Evolutionary conservation across 2,888 invertebrate species (phyloP).

Genomic region (Salticus scenicus): DNA sequence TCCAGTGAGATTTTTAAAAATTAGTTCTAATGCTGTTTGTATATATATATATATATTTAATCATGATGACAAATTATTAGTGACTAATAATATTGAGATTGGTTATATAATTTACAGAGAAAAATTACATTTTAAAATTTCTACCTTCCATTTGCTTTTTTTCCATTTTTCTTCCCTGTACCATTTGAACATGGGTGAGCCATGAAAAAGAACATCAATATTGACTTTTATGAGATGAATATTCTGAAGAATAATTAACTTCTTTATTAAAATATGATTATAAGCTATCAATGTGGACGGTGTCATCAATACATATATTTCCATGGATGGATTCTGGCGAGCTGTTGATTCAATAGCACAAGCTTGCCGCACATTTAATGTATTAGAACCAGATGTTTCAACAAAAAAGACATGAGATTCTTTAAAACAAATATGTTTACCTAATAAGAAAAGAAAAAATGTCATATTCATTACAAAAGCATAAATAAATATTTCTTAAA

Average conservation of each 20-base stretch:
- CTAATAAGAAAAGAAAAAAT: no score
- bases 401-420: slow-evolving; percentile 80
- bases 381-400: slow-evolving; percentile 79
- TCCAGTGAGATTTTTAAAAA: no score
- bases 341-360: slow-evolving; percentile 84
- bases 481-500: not conserved
- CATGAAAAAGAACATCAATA: slow-evolving; percentile 79
- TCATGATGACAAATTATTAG: no score
- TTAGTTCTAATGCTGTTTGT: no score
- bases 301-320: slow-evolving; percentile 49
- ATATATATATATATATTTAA: no score
- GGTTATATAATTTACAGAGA: no score
- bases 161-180: slow-evolving; percentile 79
- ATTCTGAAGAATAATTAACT: slow-evolving; percentile 15
- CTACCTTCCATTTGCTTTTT: slow-evolving; percentile 74
- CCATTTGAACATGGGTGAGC: slow-evolving; percentile 80
- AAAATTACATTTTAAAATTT: no score
- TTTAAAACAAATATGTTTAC: slow-evolving; percentile 27
- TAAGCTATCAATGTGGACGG: slow-evolving; percentile 1
- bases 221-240: slow-evolving; percentile 75
- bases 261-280: slow-evolving; percentile 1
- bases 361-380: slow-evolving; percentile 78
- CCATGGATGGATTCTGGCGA: slow-evolving; percentile 78
- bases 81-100: no score
- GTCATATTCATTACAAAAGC: no score